Evolutionary conservation across 1,140 invertebrate species (phyloP).

Genomic region (Aplysia californica): DNA sequence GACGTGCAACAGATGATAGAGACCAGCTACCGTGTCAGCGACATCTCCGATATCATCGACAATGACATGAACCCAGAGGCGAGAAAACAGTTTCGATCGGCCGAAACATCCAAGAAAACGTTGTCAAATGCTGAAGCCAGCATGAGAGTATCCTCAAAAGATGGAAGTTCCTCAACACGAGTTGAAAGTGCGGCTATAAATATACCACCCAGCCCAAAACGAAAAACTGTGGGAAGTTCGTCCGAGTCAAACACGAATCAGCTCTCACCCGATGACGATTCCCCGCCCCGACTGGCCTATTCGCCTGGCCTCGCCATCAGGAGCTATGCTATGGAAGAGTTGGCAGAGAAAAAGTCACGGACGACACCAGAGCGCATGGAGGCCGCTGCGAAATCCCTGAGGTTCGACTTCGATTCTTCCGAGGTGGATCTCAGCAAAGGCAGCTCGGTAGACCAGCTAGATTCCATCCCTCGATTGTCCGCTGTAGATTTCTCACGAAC

Average conservation of each 20-base stretch:
- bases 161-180: background rate
- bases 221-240: too few relatives aligned
- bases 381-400: background rate
- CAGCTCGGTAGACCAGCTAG: conserved; percentile 8
- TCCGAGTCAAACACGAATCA: background rate
- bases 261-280: background rate
- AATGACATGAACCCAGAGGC: conserved; percentile 12
- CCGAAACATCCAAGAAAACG: too few relatives aligned
- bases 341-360: conserved; percentile 10
- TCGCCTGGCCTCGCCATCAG: conserved; percentile 24
- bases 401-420: conserved; percentile 12
- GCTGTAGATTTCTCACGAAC: background rate
- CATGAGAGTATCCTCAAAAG: background rate
- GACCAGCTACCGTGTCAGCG: conserved; percentile 13
- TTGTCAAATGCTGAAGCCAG: background rate
- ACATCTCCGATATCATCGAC: conserved; percentile 17
- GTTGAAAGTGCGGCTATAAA: background rate
- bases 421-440: conserved; percentile 11
- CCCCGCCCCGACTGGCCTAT: background rate
- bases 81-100: too few relatives aligned
- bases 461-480: background rate
- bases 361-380: conserved; percentile 1
- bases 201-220: too few relatives aligned
- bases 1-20: conserved; percentile 26
- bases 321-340: conserved; percentile 26